Base-by-base conservation (phyloP, 1,140 invertebrate genomes). In the Caenorhabditis latens region DNA sequence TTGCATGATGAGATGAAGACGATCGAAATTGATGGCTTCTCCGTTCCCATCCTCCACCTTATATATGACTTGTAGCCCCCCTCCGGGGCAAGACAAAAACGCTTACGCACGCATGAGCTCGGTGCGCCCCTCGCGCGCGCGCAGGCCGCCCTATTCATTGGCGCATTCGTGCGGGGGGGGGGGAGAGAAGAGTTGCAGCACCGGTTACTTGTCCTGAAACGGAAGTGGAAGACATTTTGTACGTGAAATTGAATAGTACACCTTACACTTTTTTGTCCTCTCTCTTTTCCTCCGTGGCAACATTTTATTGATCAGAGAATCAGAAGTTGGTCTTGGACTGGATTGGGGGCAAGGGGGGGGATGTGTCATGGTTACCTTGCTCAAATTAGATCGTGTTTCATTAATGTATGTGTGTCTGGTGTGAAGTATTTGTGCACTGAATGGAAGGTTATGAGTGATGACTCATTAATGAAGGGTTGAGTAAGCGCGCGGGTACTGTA, bases 171-270 rank as follows among this genome's bases (percentile, higher is more conserved):
- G 40, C 71, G 46, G 53, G 46, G 53, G 53, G 53, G 71, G 50
- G 50, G 71, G 46, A 79, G 19, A 46, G 46, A 13, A 11, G 9
- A n/a, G 24, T 46, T 50, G 65, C 19, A 21, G 46, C n/a, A n/a
- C 46, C 71, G 71, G 71, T 79, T 79, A 79, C 71, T 79, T 79
- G 71, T 79, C 71, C 71, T 79, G 71, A 79, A 79, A 79, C 71
- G 71, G 71, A 79, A 79, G 71, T 79, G 71, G 32, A 79, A 79
- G 71, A 79, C 43, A 79, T 79, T 32, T 32, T 32, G n/a, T n/a
- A 50, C 71, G 71, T 79, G 71, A 50, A 79, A 79, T 79, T 79
- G 71, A 79, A 79, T 79, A 79, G 71, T 79, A 79, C 71, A 53
- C 8, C 8, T 16, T 13, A n/a, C 24, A 13, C 16, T 42, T n/a